Evolutionary conservation across 2,797 vertebrate genomes (phyloP).

Genomic region (Manis pentadactyla): DNA sequence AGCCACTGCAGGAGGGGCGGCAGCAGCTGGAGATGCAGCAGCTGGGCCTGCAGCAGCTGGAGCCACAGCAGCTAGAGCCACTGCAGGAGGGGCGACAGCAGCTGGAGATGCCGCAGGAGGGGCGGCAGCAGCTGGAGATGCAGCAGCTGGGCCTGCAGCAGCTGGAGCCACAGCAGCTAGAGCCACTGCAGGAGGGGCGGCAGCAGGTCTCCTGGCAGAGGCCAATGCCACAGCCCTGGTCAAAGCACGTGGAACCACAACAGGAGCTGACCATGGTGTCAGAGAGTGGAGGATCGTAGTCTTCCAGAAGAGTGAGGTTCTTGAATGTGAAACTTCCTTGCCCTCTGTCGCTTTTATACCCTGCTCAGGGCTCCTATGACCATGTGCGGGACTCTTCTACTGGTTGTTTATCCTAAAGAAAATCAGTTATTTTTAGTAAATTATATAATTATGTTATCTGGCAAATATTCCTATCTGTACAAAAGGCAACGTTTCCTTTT

Average conservation of each 20-base stretch:
- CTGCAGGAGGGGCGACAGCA: neutral
- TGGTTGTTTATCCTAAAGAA: conserved; percentile 46
- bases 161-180: neutral
- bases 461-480: conserved; percentile 1
- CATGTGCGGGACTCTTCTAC: neutral
- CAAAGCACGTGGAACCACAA: neutral
- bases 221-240: neutral
- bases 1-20: neutral
- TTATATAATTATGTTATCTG: conserved; percentile 34
- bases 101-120: neutral
- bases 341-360: conserved; percentile 41
- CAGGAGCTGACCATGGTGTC: conserved; percentile 60
- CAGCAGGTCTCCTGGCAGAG: neutral
- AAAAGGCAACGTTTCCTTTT: conserved; percentile 33
- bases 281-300: neutral
- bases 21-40: neutral
- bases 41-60: neutral
- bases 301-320: conserved; percentile 15
- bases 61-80: neutral
- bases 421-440: neutral
- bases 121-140: neutral
- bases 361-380: neutral
- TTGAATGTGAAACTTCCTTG: neutral
- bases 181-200: neutral
- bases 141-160: neutral